Evolutionary conservation across 2,113 vertebrate genomes (phyloP), one percentile per base, ranked within the genome.

Genomic region (Malurus elegans): DNA sequence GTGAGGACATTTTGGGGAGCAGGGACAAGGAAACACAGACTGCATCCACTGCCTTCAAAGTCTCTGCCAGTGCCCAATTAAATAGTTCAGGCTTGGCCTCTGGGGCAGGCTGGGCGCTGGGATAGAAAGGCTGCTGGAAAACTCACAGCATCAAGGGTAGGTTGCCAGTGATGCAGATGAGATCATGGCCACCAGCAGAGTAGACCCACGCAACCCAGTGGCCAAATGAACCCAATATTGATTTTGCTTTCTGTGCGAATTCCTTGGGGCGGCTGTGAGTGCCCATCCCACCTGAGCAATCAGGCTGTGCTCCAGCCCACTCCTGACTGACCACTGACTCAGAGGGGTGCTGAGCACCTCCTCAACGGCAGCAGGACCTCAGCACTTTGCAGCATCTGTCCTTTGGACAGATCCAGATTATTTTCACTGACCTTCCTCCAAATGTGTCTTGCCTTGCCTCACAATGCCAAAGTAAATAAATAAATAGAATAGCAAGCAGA

Each of bases 401-500:
- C 53, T 64, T 56, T 47, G 61, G 50, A 38, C 42, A 79, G 51
- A 80, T 67, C 34, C 32, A 66, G 18, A 71, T 56, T 36, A 58
- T 94, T 93, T 82, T 80, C 88, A 88, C 79, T 91, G 96, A 92
- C 94, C 90, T 87, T 65, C 62, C 57, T 74, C 83, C 78, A 62
- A 87, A 92, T 72, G 67, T 58, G 73, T 70, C 69, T 84, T 69
- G 93, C 25, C 86, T 74, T 58, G 61, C 34, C 72, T 87, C 29
- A 34, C 34, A 62, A 64, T 67, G 87, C 92, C 84, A 58, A 87
- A 92, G 94, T 90, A 94, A 97, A 96, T 95, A 93, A 97, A 96
- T 95, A 97, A 97, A 96, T 38, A 93, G 91, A 94, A 90, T 95
- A 95, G 95, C 93, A 62, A 94, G 96, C 93, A 88, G 64, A 96